Conservation (phyloP, 2,888 invertebrate species). For the Malachius bipustulatus region DNA sequence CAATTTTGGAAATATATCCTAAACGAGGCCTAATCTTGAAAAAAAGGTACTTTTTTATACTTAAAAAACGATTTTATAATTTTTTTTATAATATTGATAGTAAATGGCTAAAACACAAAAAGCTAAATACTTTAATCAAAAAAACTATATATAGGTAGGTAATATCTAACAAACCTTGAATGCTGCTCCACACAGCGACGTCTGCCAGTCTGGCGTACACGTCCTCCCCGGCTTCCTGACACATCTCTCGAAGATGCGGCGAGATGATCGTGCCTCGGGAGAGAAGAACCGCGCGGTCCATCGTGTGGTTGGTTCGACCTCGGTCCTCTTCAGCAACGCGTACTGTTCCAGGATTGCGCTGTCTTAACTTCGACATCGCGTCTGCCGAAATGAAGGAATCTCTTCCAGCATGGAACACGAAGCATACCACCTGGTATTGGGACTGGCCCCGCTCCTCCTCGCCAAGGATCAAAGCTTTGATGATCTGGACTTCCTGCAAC, state of each 20-base stretch:
- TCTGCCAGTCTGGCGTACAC: slow-evolving; percentile 70
- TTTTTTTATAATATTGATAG: no score
- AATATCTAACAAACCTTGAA: slow-evolving; percentile 54
- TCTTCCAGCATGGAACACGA: slow-evolving; percentile 79
- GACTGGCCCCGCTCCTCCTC: slow-evolving; percentile 87
- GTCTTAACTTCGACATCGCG: slow-evolving; percentile 90
- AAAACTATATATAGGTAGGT: no score
- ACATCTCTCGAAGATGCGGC: slow-evolving; percentile 61
- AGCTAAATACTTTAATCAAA: no score
- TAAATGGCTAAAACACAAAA: no score
- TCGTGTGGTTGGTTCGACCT: slow-evolving; percentile 69
- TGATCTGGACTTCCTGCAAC: slow-evolving; percentile 80
- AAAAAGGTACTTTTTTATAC: no score
- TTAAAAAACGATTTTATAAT: no score
- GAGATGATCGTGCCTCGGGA: slow-evolving; percentile 57
- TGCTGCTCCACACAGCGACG: slow-evolving; percentile 64
- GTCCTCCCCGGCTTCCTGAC: slow-evolving; percentile 62
- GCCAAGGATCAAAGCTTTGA: slow-evolving; percentile 77
- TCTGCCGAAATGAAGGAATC: slow-evolving; percentile 93
- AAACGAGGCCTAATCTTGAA: no score
- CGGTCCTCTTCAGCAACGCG: slow-evolving; percentile 84
- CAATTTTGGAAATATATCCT: no score
- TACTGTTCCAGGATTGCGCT: slow-evolving; percentile 44
- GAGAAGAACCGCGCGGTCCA: slow-evolving; percentile 70
- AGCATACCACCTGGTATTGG: slow-evolving; percentile 83